Evolutionary conservation across 2,797 vertebrate genomes (phyloP).

Genomic region (Xiphorhynchus erythropygius): DNA sequence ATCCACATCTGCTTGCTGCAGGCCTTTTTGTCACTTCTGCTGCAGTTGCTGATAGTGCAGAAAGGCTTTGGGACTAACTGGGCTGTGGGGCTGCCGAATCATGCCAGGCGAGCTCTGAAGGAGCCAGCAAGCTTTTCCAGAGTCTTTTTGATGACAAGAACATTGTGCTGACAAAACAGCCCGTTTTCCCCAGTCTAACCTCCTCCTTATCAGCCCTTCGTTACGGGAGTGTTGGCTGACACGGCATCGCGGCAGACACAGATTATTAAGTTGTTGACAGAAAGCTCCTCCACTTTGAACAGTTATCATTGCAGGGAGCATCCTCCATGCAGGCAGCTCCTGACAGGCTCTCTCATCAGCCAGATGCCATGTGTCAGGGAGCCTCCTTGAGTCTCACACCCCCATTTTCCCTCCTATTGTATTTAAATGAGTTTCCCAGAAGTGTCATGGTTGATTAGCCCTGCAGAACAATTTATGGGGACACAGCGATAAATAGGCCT

Average conservation of each 20-base stretch:
- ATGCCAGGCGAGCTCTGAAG: accelerated
- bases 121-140: neutral
- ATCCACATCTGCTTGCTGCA: slow-evolving; percentile 7
- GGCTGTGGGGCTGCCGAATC: neutral
- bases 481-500: accelerated
- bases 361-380: neutral
- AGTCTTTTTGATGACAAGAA: slow-evolving; percentile 5
- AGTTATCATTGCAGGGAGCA: slow-evolving; percentile 49
- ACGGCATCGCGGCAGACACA: neutral
- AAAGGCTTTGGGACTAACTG: neutral
- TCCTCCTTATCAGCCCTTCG: slow-evolving; percentile 43
- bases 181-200: slow-evolving; percentile 27
- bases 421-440: neutral
- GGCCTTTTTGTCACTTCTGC: neutral
- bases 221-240: slow-evolving; percentile 47
- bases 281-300: slow-evolving; percentile 37
- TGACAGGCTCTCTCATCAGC: slow-evolving; percentile 61
- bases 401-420: neutral
- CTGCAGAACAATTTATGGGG: neutral
- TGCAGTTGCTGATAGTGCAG: neutral
- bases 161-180: slow-evolving; percentile 46
- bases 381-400: neutral
- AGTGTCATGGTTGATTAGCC: neutral
- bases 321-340: slow-evolving; percentile 47
- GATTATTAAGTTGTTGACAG: slow-evolving; percentile 65